phyloP scores from a whole-genome alignment of 2,888 invertebrate species.

The Cremastinae sp. region DNA sequence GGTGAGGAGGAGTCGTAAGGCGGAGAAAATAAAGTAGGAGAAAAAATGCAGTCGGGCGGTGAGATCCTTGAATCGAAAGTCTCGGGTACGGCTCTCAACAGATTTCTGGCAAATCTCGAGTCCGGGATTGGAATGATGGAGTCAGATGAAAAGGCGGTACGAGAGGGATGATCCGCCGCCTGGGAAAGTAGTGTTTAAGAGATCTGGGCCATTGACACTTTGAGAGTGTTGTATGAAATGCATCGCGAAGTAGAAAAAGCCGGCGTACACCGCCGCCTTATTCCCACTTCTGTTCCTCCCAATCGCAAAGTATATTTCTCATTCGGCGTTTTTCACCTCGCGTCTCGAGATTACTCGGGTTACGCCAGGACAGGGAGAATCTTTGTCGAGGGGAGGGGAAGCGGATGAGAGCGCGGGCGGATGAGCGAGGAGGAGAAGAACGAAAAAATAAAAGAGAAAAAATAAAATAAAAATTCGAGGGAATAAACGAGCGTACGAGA shows the following conservation, averaged over 20 bases:
- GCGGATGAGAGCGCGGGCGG: constrained; percentile 23
- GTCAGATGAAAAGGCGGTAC: constrained; percentile 39
- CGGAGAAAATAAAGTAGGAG: neutral
- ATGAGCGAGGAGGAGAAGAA: constrained; percentile 11
- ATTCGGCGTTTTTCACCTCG: constrained; percentile 75
- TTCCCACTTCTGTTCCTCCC: constrained; percentile 56
- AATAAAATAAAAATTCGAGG: too few species aligned
- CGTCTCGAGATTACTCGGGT: constrained; percentile 73
- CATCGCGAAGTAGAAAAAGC: constrained; percentile 29
- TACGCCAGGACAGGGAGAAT: constrained; percentile 69
- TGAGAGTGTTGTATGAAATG: constrained; percentile 71
- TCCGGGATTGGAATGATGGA: constrained; percentile 60
- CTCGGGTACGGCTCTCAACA: constrained; percentile 60
- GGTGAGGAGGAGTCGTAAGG: neutral
- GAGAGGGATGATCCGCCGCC: constrained; percentile 27
- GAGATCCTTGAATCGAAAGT: constrained; percentile 26
- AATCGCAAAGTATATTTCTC: constrained; percentile 79
- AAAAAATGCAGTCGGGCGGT: neutral
- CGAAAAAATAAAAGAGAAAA: too few species aligned
- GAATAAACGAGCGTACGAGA: neutral
- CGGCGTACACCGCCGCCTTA: constrained; percentile 53
- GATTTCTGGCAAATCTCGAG: constrained; percentile 70
- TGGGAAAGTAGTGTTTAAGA: constrained; percentile 39
- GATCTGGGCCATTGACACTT: constrained; percentile 53
- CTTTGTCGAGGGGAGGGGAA: constrained; percentile 74